phyloP scores from a whole-genome alignment of 2,797 vertebrate genomes.

The Cynodonichthys magdalenae region DNA sequence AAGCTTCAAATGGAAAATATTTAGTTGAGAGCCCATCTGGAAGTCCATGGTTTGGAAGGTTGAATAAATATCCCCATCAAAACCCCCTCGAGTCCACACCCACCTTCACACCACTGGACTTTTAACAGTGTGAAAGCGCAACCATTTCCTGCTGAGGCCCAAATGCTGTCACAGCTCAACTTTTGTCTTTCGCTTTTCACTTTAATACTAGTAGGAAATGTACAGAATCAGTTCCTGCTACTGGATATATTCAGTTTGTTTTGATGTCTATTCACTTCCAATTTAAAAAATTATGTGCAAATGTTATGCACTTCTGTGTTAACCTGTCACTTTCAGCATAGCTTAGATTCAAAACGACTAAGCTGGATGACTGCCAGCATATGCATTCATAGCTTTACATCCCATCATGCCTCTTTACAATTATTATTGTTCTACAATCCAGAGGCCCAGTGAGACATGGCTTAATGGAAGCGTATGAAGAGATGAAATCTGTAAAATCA shows the following conservation, averaged over 20 bases:
- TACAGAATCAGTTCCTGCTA: not conserved
- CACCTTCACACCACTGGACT: not conserved
- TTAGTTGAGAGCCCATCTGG: not conserved
- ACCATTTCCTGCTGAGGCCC: not conserved
- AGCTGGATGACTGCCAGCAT: constrained; percentile 33
- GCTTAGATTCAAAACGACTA: constrained; percentile 46
- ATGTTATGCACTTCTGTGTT: constrained; percentile 25
- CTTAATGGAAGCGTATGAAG: constrained; percentile 37
- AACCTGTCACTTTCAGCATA: constrained; percentile 43
- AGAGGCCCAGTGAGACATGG: constrained; percentile 27
- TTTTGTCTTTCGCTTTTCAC: constrained; percentile 18
- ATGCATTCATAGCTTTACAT: constrained; percentile 35
- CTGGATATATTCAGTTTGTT: not conserved
- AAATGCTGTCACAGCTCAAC: not conserved
- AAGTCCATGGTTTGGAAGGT: not conserved
- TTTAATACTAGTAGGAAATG: constrained; percentile 5
- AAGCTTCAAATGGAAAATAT: constrained; percentile 7
- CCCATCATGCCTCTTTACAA: constrained; percentile 42
- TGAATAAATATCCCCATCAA: not conserved
- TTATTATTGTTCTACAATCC: constrained; percentile 42
- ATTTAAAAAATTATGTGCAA: constrained; percentile 10
- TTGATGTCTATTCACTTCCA: not conserved
- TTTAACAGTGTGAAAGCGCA: not conserved
- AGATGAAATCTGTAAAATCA: constrained; percentile 58
- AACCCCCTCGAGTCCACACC: not conserved